Evolutionary conservation across 2,797 vertebrate species (phyloP), one percentile per base, ranked within the genome.

Genomic region (Myripristis jacobus): DNA sequence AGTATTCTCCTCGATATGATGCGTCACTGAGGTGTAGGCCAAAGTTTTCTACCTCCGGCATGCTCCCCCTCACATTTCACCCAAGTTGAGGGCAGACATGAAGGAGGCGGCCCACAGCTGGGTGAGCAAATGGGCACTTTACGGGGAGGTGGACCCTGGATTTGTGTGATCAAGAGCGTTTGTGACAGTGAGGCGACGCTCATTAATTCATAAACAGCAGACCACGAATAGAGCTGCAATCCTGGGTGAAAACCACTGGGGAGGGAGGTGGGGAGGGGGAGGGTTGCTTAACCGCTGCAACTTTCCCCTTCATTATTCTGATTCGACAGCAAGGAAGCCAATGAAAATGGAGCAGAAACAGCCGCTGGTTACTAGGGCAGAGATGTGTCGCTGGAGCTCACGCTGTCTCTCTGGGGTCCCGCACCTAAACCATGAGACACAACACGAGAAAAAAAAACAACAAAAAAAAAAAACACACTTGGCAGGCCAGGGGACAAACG

Each of bases 331-430:
- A 76, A 34, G 66, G 66, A 73, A 81, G 87, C 91, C 92, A 93
- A 92, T 91, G 70, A 87, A 84, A 80, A 83, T 64, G 16, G 22
- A 79, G 76, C 65, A 67, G 61, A 77, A 59, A 73, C 66, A 86
- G 86, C 52, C 79, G 84, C 81, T 27, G 38, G 94, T 95, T 94
- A 92, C 94, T 84, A 85, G 85, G 92, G 92, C 63, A 89, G 84
- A 92, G 84, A 84, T 74, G 75, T 70, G 67, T 74, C 87, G 87
- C 93, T 91, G 83, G 70, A 80, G 67, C 66, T 75, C 66, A 43
- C 0, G n/a, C 48, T 15, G 56, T 59, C 68, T 70, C 75, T 68
- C 56, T 9, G 43, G 65, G 65, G 57, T 8, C 13, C 9, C 18
- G 52, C 22, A 2, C 66, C 56, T 70, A 48, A 80, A 72, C 61